phyloP scores from a whole-genome alignment of 2,113 vertebrate genomes.

The Leucoraja erinaceus region DNA sequence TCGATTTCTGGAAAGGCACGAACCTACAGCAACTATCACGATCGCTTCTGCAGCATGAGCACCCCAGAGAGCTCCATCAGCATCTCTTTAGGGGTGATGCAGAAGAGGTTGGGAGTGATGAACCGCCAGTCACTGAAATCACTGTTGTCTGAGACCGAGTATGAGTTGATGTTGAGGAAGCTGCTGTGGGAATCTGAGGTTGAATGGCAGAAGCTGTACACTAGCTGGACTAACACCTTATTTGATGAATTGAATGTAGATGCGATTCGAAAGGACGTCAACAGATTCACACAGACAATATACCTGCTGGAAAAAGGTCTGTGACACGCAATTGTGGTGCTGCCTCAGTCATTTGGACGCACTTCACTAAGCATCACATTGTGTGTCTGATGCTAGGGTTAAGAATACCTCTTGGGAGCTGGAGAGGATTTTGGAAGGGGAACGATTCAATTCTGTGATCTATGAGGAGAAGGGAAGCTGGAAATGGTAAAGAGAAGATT shows the following conservation, averaged over 20 bases:
- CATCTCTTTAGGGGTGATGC: background rate
- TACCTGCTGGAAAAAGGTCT: slow-evolving; percentile 56
- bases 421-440: too few species aligned
- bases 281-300: slow-evolving; percentile 50
- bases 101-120: background rate
- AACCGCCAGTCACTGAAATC: slow-evolving; percentile 41
- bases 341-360: background rate
- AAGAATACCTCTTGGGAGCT: too few species aligned
- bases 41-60: slow-evolving; percentile 39
- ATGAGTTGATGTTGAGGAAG: slow-evolving; percentile 50
- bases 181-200: slow-evolving; percentile 53
- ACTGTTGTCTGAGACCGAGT: slow-evolving; percentile 52
- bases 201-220: slow-evolving; percentile 48
- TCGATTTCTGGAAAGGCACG: slow-evolving; percentile 45
- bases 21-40: slow-evolving; percentile 47
- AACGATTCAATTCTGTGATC: too few species aligned
- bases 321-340: background rate
- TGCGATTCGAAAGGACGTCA: slow-evolving; percentile 49
- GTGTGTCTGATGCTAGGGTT: too few species aligned
- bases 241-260: slow-evolving; percentile 51
- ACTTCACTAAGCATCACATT: background rate
- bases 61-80: slow-evolving; percentile 39
- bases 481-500: too few species aligned
- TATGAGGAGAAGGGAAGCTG: too few species aligned
- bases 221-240: slow-evolving; percentile 46